phyloP scores from a whole-genome alignment of 2,113 vertebrate genomes.

The Cariama cristata region DNA sequence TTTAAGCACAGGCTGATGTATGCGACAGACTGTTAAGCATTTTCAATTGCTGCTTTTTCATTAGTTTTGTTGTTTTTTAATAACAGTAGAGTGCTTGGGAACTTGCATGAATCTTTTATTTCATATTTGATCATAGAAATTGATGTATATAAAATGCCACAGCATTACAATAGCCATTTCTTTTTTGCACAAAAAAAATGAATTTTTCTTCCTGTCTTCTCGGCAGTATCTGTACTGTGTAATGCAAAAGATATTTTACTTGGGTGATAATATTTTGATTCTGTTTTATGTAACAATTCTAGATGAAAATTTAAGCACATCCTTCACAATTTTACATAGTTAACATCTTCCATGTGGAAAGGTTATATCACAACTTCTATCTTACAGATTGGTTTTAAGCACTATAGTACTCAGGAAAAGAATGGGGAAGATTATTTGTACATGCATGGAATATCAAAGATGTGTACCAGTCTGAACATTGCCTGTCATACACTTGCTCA shows the following conservation, averaged over 20 bases:
- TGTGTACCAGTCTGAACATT: neutral
- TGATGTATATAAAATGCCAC: neutral
- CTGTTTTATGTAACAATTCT: neutral
- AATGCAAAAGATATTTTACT: neutral
- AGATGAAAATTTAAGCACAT: neutral
- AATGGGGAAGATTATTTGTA: neutral
- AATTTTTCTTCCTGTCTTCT: neutral
- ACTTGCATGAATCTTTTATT: neutral
- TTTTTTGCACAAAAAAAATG: neutral
- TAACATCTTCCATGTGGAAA: neutral
- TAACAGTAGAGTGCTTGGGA: neutral
- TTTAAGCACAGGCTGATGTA: neutral
- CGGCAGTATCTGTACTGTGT: neutral
- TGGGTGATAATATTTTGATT: slow-evolving; percentile 4
- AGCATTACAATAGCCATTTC: neutral
- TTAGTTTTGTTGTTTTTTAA: neutral
- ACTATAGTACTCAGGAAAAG: neutral
- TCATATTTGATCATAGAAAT: neutral
- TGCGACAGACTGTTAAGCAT: rapidly evolving
- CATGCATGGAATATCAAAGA: neutral
- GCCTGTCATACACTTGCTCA: rapidly evolving
- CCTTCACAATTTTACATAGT: neutral
- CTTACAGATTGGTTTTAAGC: neutral
- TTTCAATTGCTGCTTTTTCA: neutral
- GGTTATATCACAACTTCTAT: neutral